Evolutionary conservation across 2,888 invertebrate genomes (phyloP).

Genomic region (Subacronicta megacephala): DNA sequence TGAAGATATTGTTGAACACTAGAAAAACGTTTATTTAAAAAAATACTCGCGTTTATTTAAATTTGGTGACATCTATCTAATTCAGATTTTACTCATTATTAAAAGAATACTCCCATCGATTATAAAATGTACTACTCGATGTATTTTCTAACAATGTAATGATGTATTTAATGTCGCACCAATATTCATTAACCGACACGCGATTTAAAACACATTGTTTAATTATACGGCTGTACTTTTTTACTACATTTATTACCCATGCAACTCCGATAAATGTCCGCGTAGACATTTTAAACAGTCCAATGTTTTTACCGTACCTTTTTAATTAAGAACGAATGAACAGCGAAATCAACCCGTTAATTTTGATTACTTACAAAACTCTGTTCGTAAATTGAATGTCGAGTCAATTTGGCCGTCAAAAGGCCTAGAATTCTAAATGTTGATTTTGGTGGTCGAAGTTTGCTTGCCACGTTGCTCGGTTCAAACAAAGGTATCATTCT

Average conservation of each 20-base stretch:
- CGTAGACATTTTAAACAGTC: slow-evolving; percentile 33
- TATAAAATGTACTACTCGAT: not conserved
- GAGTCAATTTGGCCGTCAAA: slow-evolving; percentile 48
- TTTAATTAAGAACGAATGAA: slow-evolving; percentile 55
- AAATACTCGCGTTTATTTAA: no score
- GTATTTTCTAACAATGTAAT: slow-evolving; percentile 18
- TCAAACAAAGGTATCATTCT: slow-evolving; percentile 23
- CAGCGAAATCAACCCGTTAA: slow-evolving; percentile 58
- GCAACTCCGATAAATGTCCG: slow-evolving; percentile 32
- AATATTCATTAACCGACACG: no score
- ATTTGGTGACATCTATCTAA: no score
- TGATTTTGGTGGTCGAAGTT: slow-evolving; percentile 35
- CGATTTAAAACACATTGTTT: no score
- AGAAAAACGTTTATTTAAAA: no score
- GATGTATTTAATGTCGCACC: slow-evolving; percentile 14
- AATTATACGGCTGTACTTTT: not conserved
- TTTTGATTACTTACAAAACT: slow-evolving; percentile 61
- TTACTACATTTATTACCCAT: no score
- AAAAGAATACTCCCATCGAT: no score
- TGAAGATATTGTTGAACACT: no score
- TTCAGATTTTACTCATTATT: no score
- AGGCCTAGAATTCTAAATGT: slow-evolving; percentile 44
- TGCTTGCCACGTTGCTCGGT: slow-evolving; percentile 22
- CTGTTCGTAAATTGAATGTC: slow-evolving; percentile 49
- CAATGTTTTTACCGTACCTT: slow-evolving; percentile 26